These are phyloP conservation scores for Heliconius melpomene DNA, from an alignment of 1,140 invertebrate species.

Conservation along the genomic window DNA sequence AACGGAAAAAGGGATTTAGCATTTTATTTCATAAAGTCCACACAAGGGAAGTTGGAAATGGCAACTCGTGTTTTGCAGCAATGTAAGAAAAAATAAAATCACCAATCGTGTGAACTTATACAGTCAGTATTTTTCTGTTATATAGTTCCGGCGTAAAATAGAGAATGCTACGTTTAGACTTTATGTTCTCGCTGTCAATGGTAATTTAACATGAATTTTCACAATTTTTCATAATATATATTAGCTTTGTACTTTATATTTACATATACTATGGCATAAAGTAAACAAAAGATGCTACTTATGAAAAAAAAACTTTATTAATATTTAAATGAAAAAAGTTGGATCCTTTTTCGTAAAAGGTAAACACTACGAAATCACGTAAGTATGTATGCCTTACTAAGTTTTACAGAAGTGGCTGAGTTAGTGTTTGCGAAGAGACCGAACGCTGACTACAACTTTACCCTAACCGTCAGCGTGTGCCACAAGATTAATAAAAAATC, in stretches of 20 bases:
- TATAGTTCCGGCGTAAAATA: no score
- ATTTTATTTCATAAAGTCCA: no score
- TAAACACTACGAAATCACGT: slow-evolving; percentile 30
- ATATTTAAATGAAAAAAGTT: slow-evolving; percentile 20
- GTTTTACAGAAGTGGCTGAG: slow-evolving; percentile 45
- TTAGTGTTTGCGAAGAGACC: slow-evolving; percentile 43
- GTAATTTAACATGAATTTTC: no score
- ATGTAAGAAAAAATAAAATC: no score
- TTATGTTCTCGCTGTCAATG: no score
- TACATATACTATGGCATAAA: neutral
- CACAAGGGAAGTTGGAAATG: no score
- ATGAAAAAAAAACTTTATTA: neutral
- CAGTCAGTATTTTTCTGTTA: no score
- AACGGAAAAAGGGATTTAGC: no score
- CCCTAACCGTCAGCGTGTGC: slow-evolving; percentile 17
- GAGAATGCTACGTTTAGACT: no score
- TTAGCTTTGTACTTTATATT: no score
- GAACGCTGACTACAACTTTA: slow-evolving; percentile 40
- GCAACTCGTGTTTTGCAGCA: no score
- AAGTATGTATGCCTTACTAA: slow-evolving; percentile 36
- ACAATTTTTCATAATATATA: neutral
- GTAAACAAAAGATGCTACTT: neutral
- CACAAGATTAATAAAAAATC: slow-evolving; percentile 10
- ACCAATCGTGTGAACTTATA: no score
- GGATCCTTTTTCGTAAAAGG: slow-evolving; percentile 19